phyloP scores from a whole-genome alignment of 2,113 vertebrate species.

The Paralichthys olivaceus region DNA sequence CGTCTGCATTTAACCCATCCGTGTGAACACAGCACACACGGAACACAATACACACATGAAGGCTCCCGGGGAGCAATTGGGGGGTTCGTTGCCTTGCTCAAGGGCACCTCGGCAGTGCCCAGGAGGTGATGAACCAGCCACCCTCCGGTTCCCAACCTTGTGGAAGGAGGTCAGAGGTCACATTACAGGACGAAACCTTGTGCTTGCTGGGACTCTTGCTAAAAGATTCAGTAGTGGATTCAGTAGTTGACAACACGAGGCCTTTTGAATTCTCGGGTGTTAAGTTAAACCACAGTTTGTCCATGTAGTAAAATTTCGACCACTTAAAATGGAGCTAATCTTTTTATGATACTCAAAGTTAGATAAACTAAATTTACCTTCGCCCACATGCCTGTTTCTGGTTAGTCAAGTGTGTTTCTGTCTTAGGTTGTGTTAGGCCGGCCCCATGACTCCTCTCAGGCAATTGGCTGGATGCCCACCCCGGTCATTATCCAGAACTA shows the following conservation, averaged over 20 bases:
- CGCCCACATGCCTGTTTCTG: neutral
- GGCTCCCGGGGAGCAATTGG: no score
- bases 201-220: neutral
- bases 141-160: no score
- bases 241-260: neutral
- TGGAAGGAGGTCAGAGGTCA: conserved; percentile 5
- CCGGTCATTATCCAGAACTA: neutral
- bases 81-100: no score
- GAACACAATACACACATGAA: no score
- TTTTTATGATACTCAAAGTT: neutral
- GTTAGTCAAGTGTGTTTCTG: neutral
- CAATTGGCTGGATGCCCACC: neutral
- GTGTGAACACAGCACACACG: no score
- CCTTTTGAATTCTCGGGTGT: neutral
- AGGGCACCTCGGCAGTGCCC: no score
- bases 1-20: no score
- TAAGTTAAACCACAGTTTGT: neutral
- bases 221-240: neutral
- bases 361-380: conserved; percentile 15
- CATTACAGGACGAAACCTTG: neutral
- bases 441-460: neutral
- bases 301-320: neutral
- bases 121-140: no score
- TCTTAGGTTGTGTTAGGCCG: neutral
- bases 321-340: neutral